These are phyloP conservation scores for Pantherophis vulpinus DNA, from an alignment of 2,797 vertebrate genomes.

Conservation along the genomic window DNA sequence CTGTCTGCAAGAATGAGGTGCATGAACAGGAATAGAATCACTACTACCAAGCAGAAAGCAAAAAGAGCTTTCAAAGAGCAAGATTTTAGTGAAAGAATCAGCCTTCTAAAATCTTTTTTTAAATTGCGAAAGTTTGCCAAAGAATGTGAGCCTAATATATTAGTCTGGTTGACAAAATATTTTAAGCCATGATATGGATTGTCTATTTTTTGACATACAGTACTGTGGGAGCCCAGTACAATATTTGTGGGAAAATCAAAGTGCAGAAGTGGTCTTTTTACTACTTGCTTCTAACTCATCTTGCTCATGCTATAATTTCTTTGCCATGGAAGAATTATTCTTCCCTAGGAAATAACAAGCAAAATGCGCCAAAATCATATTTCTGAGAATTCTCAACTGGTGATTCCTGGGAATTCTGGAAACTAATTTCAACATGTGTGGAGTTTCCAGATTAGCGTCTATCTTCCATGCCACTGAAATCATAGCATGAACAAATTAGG, in stretches of 20 bases:
- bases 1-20: background rate
- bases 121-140: background rate
- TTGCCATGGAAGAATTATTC: background rate
- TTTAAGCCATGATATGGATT: background rate
- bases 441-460: background rate
- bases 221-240: background rate
- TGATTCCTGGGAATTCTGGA: background rate
- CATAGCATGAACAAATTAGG: background rate
- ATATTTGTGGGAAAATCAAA: background rate
- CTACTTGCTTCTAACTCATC: background rate
- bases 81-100: background rate
- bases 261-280: background rate
- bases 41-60: background rate
- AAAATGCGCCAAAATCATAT: background rate
- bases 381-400: background rate
- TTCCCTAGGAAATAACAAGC: background rate
- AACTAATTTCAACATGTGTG: background rate
- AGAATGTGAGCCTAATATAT: background rate
- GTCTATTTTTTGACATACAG: background rate
- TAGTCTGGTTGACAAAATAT: background rate
- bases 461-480: background rate
- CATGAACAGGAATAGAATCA: background rate
- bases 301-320: background rate
- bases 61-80: background rate
- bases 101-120: too few species aligned